Percentiles rank a stretch among this genome's conserved stretches.
These are phyloP conservation scores for Metellina segmentata DNA, from an alignment of 2,888 invertebrate genomes.

Conservation along the genomic window DNA sequence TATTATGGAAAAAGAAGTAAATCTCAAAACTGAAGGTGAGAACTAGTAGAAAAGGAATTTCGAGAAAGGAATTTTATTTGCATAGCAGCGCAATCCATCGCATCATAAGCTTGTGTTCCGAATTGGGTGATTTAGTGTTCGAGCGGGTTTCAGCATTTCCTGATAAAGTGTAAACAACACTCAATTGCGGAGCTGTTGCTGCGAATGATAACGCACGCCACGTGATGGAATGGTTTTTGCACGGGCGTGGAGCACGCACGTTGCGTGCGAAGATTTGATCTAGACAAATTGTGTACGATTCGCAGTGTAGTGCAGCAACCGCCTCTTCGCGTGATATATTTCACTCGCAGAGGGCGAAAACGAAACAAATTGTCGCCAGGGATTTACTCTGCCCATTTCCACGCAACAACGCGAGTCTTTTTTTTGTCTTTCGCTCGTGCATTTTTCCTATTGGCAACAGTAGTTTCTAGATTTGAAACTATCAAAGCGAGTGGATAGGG, in stretches of 20 bases:
- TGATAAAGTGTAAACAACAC: constrained; percentile 36
- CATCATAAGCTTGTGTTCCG: too few species aligned
- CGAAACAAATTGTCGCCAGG: constrained; percentile 64
- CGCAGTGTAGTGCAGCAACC: constrained; percentile 22
- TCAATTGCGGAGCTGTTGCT: neutral
- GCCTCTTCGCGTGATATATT: constrained; percentile 58
- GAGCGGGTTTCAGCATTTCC: neutral
- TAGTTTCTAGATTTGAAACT: constrained; percentile 42
- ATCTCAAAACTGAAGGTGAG: too few species aligned
- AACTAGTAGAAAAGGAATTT: too few species aligned
- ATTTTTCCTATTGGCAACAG: constrained; percentile 6
- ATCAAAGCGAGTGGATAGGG: constrained; percentile 24
- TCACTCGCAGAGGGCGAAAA: constrained; percentile 35
- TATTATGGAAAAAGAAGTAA: too few species aligned
- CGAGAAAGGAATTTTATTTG: too few species aligned
- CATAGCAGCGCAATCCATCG: too few species aligned
- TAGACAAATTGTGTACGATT: constrained; percentile 63
- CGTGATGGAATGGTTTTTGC: constrained; percentile 65
- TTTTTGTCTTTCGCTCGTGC: constrained; percentile 7
- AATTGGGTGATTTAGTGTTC: too few species aligned
- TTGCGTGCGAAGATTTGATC: constrained; percentile 68
- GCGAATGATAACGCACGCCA: constrained; percentile 29
- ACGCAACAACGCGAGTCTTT: constrained; percentile 43
- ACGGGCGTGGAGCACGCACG: constrained; percentile 41
- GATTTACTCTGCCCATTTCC: constrained; percentile 62